These are phyloP conservation scores for Metalampra italica DNA, from an alignment of 2,888 invertebrate genomes.

Conservation along the genomic window DNA sequence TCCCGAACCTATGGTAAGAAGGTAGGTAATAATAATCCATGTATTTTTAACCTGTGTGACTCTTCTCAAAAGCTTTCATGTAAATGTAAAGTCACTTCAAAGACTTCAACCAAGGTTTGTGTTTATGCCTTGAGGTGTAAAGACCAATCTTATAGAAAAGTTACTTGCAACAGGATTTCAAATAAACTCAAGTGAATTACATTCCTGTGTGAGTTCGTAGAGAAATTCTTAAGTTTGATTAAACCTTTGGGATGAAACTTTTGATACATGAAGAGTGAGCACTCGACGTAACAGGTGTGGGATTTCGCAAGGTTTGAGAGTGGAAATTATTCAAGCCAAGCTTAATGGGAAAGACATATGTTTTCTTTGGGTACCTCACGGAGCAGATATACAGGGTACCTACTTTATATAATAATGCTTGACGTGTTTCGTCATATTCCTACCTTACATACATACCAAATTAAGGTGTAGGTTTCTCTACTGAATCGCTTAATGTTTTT, in stretches of 20 bases:
- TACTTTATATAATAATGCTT: no score
- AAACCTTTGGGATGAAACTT: constrained; percentile 6
- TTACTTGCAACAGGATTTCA: no score
- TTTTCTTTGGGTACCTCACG: no score
- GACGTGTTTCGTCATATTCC: no score
- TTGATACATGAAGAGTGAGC: neutral
- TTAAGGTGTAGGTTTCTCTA: no score
- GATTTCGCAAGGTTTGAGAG: neutral
- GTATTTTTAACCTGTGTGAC: no score
- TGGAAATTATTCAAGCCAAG: neutral
- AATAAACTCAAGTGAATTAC: constrained; percentile 8
- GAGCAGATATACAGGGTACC: no score
- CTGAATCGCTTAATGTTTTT: no score
- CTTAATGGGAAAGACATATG: neutral
- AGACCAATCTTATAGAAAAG: neutral
- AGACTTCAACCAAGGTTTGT: neutral
- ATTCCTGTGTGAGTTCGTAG: constrained; percentile 8
- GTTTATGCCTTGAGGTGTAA: no score
- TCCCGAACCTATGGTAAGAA: no score
- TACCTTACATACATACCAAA: no score
- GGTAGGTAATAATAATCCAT: no score
- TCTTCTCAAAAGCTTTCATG: neutral
- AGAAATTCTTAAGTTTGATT: constrained; percentile 10
- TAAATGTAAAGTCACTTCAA: neutral
- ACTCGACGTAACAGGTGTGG: neutral